These are phyloP conservation scores for Brenthis daphne DNA, from an alignment of 2,888 invertebrate species.

Conservation along the genomic window DNA sequence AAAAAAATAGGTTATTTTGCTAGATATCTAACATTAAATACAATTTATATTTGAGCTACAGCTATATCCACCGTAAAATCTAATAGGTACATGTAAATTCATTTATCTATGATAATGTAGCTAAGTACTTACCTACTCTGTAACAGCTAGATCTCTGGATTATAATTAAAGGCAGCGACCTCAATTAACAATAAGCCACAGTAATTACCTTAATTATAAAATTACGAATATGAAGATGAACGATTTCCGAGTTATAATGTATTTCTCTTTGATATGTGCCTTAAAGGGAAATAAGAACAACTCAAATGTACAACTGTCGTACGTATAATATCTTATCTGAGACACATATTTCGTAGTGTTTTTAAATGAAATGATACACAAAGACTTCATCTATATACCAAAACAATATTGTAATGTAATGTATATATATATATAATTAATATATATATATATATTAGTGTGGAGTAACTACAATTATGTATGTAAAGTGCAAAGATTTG, in stretches of 20 bases:
- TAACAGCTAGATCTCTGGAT: conserved; percentile 13
- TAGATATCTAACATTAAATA: no score
- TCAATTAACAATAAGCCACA: conserved; percentile 59
- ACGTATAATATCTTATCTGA: no score
- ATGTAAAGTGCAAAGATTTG: no score
- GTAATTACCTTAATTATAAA: conserved; percentile 69
- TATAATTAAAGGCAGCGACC: conserved; percentile 65
- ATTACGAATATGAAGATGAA: conserved; percentile 61
- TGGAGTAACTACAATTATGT: not conserved
- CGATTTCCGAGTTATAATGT: conserved; percentile 52
- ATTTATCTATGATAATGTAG: not conserved
- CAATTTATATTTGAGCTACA: no score
- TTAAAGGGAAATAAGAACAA: not conserved
- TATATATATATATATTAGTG: not conserved
- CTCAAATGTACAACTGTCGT: not conserved
- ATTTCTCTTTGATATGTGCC: conserved; percentile 5
- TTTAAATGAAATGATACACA: no score
- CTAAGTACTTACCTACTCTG: not conserved
- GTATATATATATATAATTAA: not conserved
- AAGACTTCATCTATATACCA: no score
- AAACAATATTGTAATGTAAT: no score
- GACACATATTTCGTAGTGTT: no score
- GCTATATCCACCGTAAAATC: no score
- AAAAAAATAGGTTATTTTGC: no score
- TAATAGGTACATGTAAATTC: no score